Evolutionary conservation across 2,888 invertebrate genomes (phyloP).

Genomic region (Cephonodes hylas): DNA sequence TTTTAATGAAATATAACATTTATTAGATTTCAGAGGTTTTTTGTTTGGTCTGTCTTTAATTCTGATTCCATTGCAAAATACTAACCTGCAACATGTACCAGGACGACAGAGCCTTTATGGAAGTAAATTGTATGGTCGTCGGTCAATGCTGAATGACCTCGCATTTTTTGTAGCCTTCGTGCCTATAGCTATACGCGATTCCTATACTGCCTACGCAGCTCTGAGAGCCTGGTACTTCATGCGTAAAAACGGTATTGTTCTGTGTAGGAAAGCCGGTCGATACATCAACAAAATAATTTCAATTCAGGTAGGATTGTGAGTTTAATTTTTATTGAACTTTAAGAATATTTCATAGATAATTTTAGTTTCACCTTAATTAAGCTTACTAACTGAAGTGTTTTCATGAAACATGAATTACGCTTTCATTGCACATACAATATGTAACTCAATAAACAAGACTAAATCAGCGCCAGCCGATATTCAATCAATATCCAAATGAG

Average conservation of each 20-base stretch:
- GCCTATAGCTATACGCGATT: slow-evolving; percentile 2
- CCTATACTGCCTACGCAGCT: slow-evolving; percentile 20
- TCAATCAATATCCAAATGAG: neutral
- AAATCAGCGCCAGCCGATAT: neutral
- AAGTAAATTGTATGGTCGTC: slow-evolving; percentile 13
- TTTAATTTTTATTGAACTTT: too few relatives aligned
- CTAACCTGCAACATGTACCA: neutral
- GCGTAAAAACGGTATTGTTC: slow-evolving; percentile 29
- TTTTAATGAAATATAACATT: too few relatives aligned
- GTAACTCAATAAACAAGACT: neutral
- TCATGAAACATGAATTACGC: too few relatives aligned
- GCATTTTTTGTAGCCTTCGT: slow-evolving; percentile 11
- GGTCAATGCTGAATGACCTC: slow-evolving; percentile 6
- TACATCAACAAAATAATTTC: too few relatives aligned
- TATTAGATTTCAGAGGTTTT: too few relatives aligned
- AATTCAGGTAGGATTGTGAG: too few relatives aligned
- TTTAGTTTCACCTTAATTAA: too few relatives aligned
- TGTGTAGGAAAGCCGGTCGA: too few relatives aligned
- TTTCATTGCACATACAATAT: neutral
- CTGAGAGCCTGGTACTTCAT: slow-evolving; percentile 30
- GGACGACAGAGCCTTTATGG: slow-evolving; percentile 1
- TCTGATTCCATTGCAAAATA: too few relatives aligned
- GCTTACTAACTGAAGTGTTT: too few relatives aligned
- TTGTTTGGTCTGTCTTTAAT: too few relatives aligned
- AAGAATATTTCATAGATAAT: too few relatives aligned